phyloP scores from a whole-genome alignment of 92 coral and sea anemone genomes.

The Epizoanthus ramosus region DNA sequence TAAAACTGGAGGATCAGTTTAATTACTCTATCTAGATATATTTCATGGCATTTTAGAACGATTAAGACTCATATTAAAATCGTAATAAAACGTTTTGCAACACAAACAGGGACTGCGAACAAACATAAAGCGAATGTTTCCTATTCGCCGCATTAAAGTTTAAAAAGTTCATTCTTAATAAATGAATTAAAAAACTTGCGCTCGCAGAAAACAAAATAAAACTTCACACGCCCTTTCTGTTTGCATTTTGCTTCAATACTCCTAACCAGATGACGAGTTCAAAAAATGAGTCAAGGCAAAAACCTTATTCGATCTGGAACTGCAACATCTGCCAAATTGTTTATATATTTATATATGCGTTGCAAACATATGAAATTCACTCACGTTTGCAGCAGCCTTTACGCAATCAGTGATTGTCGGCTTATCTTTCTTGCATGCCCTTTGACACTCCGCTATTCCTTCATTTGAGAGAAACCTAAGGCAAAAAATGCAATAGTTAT shows the following conservation, averaged over 20 bases:
- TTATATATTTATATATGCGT: slow-evolving; percentile 16
- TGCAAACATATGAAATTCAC: slow-evolving; percentile 41
- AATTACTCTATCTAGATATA: slow-evolving; percentile 7
- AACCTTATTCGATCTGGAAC: background rate
- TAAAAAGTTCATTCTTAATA: slow-evolving; percentile 94
- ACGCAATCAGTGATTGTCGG: slow-evolving; percentile 74
- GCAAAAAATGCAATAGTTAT: slow-evolving; percentile 1
- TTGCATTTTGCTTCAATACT: background rate
- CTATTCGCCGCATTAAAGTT: slow-evolving; percentile 72
- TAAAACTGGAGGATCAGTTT: background rate
- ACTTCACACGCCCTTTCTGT: slow-evolving; percentile 36
- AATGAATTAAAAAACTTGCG: slow-evolving; percentile 70
- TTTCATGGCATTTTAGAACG: background rate
- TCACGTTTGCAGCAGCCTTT: slow-evolving; percentile 95
- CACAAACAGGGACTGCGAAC: slow-evolving; percentile 48
- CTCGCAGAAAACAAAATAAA: slow-evolving; percentile 31
- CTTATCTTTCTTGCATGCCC: slow-evolving; percentile 79
- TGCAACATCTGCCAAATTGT: slow-evolving; percentile 15
- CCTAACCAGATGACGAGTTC: background rate
- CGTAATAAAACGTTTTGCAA: slow-evolving; percentile 2
- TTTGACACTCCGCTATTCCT: slow-evolving; percentile 93
- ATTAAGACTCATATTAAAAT: slow-evolving; percentile 15
- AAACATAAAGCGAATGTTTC: slow-evolving; percentile 49
- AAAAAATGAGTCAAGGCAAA: background rate
- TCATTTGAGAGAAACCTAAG: slow-evolving; percentile 92